These are phyloP conservation scores for Corvus hawaiiensis DNA, from an alignment of 2,113 vertebrate genomes.

Conservation along the genomic window DNA sequence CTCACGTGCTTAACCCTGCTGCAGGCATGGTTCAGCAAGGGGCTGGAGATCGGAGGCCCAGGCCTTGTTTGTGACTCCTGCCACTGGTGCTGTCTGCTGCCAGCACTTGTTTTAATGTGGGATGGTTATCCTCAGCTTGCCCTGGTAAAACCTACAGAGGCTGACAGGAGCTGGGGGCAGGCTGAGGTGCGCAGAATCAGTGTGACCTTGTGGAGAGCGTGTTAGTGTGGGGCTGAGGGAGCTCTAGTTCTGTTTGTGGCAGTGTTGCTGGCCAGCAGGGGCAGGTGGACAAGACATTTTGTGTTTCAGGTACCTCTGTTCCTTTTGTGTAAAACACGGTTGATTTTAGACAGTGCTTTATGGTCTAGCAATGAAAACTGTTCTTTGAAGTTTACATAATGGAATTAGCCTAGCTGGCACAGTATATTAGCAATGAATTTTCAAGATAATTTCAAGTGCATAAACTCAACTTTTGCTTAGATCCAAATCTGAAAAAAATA, in stretches of 20 bases:
- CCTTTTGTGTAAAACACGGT: not conserved
- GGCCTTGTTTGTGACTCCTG: not conserved
- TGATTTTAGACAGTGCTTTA: not conserved
- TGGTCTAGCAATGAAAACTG: not conserved
- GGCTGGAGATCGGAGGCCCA: not conserved
- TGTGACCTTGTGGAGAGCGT: rapidly evolving
- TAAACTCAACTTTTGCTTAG: not conserved
- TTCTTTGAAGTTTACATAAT: not conserved
- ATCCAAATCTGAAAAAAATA: not conserved
- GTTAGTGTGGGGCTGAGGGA: not conserved
- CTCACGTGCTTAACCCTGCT: not conserved
- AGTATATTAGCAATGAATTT: not conserved
- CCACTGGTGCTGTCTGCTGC: not conserved
- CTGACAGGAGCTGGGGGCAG: not conserved
- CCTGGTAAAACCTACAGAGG: not conserved
- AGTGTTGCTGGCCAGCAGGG: not conserved
- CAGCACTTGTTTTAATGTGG: not conserved
- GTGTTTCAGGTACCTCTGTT: not conserved
- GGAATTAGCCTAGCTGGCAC: not conserved
- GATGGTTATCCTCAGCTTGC: not conserved
- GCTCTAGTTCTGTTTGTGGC: not conserved
- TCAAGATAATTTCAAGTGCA: not conserved
- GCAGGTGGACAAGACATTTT: not conserved
- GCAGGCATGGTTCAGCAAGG: not conserved
- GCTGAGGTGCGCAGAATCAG: rapidly evolving